Percentiles rank a stretch among this genome's conserved stretches.
These are phyloP conservation scores for Agrotis segetum DNA, from an alignment of 2,888 invertebrate genomes.

Conservation along the genomic window DNA sequence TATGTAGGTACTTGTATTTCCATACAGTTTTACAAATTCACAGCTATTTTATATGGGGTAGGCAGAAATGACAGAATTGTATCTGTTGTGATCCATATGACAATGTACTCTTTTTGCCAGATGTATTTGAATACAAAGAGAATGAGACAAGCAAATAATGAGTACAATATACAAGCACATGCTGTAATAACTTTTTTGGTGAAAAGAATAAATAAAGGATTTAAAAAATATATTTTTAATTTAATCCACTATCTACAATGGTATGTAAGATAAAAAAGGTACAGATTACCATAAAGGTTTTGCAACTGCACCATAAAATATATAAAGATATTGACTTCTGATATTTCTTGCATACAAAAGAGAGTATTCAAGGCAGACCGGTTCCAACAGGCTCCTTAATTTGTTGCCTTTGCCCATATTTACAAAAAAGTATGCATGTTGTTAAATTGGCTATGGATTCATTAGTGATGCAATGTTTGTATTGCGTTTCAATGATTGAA, in stretches of 20 bases:
- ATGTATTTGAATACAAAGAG: not conserved
- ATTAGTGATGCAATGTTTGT: constrained; percentile 23
- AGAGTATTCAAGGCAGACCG: constrained; percentile 46
- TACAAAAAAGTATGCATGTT: constrained; percentile 11
- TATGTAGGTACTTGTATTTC: not conserved
- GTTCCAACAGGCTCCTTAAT: constrained; percentile 19
- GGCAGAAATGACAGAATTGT: not conserved
- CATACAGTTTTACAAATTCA: not conserved
- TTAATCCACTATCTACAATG: not conserved
- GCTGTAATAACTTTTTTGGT: too few relatives aligned
- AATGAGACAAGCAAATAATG: not conserved
- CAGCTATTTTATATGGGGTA: too few relatives aligned
- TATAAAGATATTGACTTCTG: constrained; percentile 37
- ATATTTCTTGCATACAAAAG: constrained; percentile 38
- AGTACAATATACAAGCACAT: not conserved
- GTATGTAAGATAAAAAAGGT: not conserved
- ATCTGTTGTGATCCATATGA: not conserved
- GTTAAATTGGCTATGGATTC: constrained; percentile 13
- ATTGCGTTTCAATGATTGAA: constrained; percentile 5
- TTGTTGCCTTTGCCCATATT: constrained; percentile 19
- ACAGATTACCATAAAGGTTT: not conserved
- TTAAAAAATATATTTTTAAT: not conserved
- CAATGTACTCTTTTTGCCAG: not conserved
- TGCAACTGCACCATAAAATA: constrained; percentile 29
- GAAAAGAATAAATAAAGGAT: not conserved